Evolutionary conservation across 2,113 vertebrate genomes (phyloP).

Genomic region (Alectura lathami): DNA sequence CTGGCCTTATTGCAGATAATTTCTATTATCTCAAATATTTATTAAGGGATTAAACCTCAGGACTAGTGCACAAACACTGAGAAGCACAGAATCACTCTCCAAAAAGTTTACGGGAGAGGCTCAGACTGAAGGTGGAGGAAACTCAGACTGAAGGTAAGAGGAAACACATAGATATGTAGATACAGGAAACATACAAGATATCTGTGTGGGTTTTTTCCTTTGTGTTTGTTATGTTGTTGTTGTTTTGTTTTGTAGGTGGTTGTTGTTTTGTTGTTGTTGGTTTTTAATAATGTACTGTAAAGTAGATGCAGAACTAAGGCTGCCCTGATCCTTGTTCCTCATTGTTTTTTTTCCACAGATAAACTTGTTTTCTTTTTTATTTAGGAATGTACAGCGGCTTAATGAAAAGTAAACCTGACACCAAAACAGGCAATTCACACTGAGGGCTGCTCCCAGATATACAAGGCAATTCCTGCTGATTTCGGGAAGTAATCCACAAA

Average conservation of each 20-base stretch:
- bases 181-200: too few species aligned
- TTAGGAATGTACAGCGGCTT: background rate
- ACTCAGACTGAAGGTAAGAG: background rate
- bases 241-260: background rate
- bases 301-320: background rate
- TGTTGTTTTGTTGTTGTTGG: background rate
- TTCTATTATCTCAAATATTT: background rate
- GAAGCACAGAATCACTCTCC: background rate
- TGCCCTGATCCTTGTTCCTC: background rate
- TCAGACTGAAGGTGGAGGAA: background rate
- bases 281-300: background rate
- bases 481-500: background rate
- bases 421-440: background rate
- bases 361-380: background rate
- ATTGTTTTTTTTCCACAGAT: background rate
- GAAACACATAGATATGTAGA: too few species aligned
- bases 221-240: background rate
- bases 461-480: background rate
- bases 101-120: background rate
- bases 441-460: background rate
- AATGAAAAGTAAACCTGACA: background rate
- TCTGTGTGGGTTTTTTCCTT: background rate
- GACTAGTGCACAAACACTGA: background rate
- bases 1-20: background rate
- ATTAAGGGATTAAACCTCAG: background rate